These are phyloP conservation scores for Urosaurus nigricauda DNA, from an alignment of 2,797 vertebrate species.

Conservation along the genomic window DNA sequence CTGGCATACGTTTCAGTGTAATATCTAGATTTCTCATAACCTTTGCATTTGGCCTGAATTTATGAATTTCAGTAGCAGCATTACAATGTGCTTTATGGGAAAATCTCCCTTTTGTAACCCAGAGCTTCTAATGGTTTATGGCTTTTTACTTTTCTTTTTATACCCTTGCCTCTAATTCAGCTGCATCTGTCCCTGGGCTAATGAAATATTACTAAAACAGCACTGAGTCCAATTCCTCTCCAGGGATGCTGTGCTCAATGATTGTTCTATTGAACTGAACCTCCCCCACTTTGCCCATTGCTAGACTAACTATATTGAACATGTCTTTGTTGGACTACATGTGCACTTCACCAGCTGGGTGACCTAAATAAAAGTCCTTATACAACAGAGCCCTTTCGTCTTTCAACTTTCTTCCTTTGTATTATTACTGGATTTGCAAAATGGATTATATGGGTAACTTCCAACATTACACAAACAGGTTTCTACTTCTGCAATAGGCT, in stretches of 20 bases:
- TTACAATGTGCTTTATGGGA: not conserved
- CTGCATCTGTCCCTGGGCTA: slow-evolving; percentile 25
- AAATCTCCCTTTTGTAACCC: not conserved
- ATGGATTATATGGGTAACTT: not conserved
- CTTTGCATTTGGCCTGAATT: not conserved
- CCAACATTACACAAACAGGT: not conserved
- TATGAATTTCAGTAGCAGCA: slow-evolving; percentile 5
- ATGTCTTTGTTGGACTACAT: slow-evolving; percentile 14
- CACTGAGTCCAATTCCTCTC: not conserved
- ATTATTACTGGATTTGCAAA: slow-evolving; percentile 2
- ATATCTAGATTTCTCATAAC: not conserved
- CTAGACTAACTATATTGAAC: slow-evolving; percentile 15
- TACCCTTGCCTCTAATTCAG: slow-evolving; percentile 27
- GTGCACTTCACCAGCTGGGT: slow-evolving; percentile 34
- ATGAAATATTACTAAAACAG: slow-evolving; percentile 40
- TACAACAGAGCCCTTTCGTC: not conserved
- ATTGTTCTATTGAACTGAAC: not conserved
- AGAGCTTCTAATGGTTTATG: not conserved
- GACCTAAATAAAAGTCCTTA: slow-evolving; percentile 22
- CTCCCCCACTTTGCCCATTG: not conserved
- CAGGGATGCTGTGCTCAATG: not conserved
- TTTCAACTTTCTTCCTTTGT: not conserved
- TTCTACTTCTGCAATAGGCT: not conserved
- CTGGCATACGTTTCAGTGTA: not conserved
- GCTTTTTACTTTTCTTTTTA: slow-evolving; percentile 19